phyloP scores from a whole-genome alignment of 2,797 vertebrate genomes.

The Varecia variegata region DNA sequence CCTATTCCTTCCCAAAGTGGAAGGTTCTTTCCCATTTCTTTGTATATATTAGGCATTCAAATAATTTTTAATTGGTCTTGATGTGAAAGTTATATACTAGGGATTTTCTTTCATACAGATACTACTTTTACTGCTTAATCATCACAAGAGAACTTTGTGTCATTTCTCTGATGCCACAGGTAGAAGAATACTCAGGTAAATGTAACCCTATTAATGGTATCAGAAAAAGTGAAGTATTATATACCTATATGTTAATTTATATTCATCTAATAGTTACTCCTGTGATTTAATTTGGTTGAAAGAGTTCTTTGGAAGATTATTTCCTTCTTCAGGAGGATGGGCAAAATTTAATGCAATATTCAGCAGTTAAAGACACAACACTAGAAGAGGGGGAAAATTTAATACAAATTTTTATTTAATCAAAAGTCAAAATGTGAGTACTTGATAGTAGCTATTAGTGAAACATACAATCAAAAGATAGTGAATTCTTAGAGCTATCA shows the following conservation, averaged over 20 bases:
- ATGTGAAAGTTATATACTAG: background rate
- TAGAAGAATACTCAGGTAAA: background rate
- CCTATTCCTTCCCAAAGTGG: background rate
- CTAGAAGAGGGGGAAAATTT: background rate
- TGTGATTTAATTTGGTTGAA: background rate
- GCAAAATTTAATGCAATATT: background rate
- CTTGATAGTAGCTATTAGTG: conserved; percentile 8
- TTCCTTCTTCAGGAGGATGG: background rate
- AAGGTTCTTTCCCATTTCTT: background rate
- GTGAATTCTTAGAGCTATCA: conserved; percentile 15
- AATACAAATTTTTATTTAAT: conserved; percentile 60
- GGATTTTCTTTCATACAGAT: background rate
- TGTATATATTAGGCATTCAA: background rate
- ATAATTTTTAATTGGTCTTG: background rate
- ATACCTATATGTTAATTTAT: background rate
- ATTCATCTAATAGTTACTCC: background rate
- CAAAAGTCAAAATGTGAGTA: conserved; percentile 49
- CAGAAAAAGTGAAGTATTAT: background rate
- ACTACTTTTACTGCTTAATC: background rate
- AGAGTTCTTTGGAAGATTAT: conserved; percentile 24
- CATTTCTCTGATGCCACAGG: background rate
- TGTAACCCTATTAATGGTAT: background rate
- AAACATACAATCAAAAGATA: conserved; percentile 48
- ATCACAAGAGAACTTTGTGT: background rate
- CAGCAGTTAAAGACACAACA: background rate